phyloP scores from a whole-genome alignment of 1,140 invertebrate genomes.

The Polypedilum vanderplanki region DNA sequence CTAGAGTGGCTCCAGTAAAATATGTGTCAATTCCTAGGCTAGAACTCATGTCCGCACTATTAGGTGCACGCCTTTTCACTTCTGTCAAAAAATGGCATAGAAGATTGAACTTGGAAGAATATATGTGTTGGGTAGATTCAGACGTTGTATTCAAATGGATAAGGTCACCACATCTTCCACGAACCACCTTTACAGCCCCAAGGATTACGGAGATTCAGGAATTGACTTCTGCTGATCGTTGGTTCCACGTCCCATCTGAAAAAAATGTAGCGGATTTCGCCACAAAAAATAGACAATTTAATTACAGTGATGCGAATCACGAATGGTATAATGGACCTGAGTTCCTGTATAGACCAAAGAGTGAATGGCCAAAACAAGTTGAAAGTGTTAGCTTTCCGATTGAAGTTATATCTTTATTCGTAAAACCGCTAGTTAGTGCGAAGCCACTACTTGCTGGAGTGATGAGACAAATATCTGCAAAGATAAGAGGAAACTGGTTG shows the following conservation, averaged over 20 bases:
- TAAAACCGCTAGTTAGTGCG: too few species aligned
- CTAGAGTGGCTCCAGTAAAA: conserved; percentile 39
- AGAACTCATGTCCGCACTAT: conserved; percentile 39
- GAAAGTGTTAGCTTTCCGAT: too few species aligned
- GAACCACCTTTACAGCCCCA: not conserved
- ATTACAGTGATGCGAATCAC: too few species aligned
- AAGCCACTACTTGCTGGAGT: too few species aligned
- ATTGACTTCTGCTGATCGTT: conserved; percentile 30
- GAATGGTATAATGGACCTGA: too few species aligned
- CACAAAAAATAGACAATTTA: conserved; percentile 29
- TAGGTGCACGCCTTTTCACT: conserved; percentile 31
- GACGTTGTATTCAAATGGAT: conserved; percentile 23
- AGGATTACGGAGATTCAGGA: conserved; percentile 14
- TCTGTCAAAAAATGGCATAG: conserved; percentile 22
- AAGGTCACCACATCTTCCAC: too few species aligned
- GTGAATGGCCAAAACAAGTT: too few species aligned
- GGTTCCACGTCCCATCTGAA: conserved; percentile 37
- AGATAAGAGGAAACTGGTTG: too few species aligned
- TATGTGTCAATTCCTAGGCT: conserved; percentile 38
- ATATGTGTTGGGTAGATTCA: conserved; percentile 31
- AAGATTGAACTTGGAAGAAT: not conserved
- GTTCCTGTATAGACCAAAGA: too few species aligned
- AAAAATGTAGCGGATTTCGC: conserved; percentile 39
- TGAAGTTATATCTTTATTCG: not conserved
- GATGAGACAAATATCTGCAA: too few species aligned